Evolutionary conservation across 2,888 invertebrate species (phyloP).

Genomic region (Lomographa bimaculata): DNA sequence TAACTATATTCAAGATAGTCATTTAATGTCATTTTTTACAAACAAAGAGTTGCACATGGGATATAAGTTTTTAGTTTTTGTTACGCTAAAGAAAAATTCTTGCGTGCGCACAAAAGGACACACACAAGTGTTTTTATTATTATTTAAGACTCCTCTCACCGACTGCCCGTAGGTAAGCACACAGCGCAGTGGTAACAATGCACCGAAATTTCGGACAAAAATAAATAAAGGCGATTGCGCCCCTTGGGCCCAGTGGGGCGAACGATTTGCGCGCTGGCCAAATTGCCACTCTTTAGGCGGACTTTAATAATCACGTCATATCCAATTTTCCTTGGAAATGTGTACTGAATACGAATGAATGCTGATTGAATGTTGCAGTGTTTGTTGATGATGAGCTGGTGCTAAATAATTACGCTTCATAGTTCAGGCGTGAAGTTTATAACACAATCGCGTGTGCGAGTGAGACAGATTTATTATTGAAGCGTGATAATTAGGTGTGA

Average conservation of each 20-base stretch:
- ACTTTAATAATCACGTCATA: conserved; percentile 79
- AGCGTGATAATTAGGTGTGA: too few relatives aligned
- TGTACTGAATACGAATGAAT: conserved; percentile 63
- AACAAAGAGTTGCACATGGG: too few relatives aligned
- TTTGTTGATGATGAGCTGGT: conserved; percentile 38
- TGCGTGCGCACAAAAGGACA: too few relatives aligned
- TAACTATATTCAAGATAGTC: too few relatives aligned
- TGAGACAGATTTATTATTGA: not conserved
- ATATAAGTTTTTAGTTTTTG: too few relatives aligned
- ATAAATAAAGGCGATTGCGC: conserved; percentile 53
- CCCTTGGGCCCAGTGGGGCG: conserved; percentile 60
- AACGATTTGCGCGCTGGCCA: conserved; percentile 69
- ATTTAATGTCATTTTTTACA: too few relatives aligned
- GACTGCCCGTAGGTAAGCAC: too few relatives aligned
- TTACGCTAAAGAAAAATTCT: too few relatives aligned
- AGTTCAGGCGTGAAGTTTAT: conserved; percentile 8
- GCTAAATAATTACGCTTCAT: conserved; percentile 12
- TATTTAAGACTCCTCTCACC: too few relatives aligned
- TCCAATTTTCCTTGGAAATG: conserved; percentile 73
- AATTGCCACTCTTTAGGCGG: conserved; percentile 76
- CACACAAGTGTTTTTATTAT: too few relatives aligned
- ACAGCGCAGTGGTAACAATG: conserved; percentile 29
- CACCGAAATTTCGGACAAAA: conserved; percentile 41
- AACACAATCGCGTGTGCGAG: conserved; percentile 3
- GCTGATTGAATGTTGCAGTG: conserved; percentile 60